Evolutionary conservation across 2,113 vertebrate species (phyloP).

Genomic region (Microtus ochrogaster): DNA sequence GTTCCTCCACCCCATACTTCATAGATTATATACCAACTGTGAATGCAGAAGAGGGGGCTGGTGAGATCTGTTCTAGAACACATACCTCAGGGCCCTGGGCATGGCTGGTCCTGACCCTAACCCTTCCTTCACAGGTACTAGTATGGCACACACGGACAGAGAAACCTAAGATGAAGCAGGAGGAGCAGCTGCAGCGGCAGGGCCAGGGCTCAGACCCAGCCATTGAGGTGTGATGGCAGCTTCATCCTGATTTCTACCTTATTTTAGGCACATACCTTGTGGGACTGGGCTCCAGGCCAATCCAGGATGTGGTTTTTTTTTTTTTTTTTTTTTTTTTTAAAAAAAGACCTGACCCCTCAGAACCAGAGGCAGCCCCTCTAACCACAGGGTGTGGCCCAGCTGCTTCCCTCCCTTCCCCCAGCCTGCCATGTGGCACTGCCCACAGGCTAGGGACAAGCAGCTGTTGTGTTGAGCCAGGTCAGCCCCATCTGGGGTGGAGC

Average conservation of each 20-base stretch:
- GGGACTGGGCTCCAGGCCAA: conserved; percentile 28
- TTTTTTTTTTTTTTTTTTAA: conserved; percentile 8
- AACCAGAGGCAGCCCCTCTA: conserved; percentile 35
- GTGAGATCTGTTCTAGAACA: neutral
- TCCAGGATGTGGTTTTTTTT: conserved; percentile 54
- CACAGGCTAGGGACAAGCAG: conserved; percentile 67
- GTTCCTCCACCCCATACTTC: neutral
- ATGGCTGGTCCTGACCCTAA: neutral
- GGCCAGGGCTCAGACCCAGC: conserved; percentile 92
- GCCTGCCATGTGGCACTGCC: conserved; percentile 62
- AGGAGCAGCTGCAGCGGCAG: conserved; percentile 92
- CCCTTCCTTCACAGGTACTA: conserved; percentile 87
- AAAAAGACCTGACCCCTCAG: conserved; percentile 50
- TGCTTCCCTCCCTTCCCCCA: conserved; percentile 22
- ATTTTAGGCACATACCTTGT: neutral
- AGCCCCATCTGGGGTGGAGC: conserved; percentile 41
- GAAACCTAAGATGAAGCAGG: conserved; percentile 96
- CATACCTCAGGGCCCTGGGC: neutral
- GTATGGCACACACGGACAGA: conserved; percentile 96
- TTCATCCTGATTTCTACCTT: neutral
- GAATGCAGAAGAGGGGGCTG: neutral
- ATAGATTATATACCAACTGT: neutral
- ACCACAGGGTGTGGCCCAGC: conserved; percentile 40
- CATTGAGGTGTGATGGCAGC: conserved; percentile 88
- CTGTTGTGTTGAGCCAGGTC: conserved; percentile 66